Conservation (phyloP, 2,113 vertebrate species). For the Pelecanoides urinatrix region DNA sequence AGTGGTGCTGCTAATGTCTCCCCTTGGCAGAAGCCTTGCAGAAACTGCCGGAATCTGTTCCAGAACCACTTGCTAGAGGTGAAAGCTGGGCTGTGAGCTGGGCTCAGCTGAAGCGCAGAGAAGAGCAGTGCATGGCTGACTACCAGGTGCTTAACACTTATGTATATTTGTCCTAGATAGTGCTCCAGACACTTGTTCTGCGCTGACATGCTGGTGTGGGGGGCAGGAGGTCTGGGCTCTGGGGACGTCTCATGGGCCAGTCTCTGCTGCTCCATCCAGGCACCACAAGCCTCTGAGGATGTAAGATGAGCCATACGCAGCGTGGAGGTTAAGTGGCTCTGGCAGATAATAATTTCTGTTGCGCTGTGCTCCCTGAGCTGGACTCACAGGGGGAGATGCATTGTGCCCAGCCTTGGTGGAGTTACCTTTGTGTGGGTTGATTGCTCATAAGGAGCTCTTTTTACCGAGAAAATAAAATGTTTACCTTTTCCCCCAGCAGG, state of each 20-base stretch:
- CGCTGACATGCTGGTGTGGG: background rate
- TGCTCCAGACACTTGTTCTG: background rate
- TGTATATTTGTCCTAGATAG: rapidly evolving
- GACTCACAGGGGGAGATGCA: background rate
- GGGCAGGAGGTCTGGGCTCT: background rate
- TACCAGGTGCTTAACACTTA: background rate
- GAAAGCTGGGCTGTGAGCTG: background rate
- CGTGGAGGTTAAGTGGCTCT: background rate
- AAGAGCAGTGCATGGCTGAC: background rate
- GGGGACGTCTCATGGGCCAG: background rate
- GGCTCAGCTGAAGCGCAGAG: background rate
- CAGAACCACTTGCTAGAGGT: background rate
- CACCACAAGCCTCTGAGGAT: background rate
- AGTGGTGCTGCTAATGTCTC: background rate
- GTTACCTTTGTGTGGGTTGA: background rate
- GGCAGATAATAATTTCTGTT: background rate
- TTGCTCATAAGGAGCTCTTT: background rate
- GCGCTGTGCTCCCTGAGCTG: background rate
- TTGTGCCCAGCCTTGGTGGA: background rate
- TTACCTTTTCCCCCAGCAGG: background rate
- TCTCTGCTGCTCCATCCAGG: background rate
- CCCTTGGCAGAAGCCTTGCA: background rate
- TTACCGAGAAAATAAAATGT: background rate
- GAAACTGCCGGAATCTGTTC: background rate
- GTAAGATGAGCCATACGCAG: background rate